phyloP scores from a whole-genome alignment of 2,797 vertebrate genomes.

The Balearica regulorum region DNA sequence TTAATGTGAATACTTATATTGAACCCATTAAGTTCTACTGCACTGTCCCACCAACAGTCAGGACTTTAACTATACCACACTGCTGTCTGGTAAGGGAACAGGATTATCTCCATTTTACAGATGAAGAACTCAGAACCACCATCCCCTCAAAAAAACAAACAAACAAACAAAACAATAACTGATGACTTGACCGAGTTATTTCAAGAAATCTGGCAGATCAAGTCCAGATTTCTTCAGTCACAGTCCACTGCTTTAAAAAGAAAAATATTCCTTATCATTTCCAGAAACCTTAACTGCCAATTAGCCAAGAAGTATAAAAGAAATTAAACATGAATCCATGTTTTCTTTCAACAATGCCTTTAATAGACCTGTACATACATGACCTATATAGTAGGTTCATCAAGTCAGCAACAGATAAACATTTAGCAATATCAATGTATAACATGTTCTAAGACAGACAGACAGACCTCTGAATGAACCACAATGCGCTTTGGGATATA shows the following conservation, averaged over 20 bases:
- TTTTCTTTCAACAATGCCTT: background rate
- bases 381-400: background rate
- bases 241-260: background rate
- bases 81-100: background rate
- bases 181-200: background rate
- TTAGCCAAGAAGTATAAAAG: background rate
- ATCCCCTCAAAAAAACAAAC: no score
- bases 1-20: background rate
- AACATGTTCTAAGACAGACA: background rate
- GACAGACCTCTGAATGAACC: background rate
- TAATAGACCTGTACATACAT: background rate
- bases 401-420: background rate
- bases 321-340: background rate
- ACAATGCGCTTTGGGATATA: background rate
- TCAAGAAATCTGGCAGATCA: slow-evolving; percentile 1
- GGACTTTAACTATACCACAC: background rate
- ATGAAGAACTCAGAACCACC: background rate
- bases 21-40: background rate
- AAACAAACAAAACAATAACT: background rate
- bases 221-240: background rate
- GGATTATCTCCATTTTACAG: background rate
- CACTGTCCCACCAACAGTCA: background rate
- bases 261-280: background rate
- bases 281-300: background rate
- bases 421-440: no score